Evolutionary conservation across 2,797 vertebrate genomes (phyloP), one percentile per base, ranked within the genome.

Genomic region (Sebastes ruberrimus): DNA sequence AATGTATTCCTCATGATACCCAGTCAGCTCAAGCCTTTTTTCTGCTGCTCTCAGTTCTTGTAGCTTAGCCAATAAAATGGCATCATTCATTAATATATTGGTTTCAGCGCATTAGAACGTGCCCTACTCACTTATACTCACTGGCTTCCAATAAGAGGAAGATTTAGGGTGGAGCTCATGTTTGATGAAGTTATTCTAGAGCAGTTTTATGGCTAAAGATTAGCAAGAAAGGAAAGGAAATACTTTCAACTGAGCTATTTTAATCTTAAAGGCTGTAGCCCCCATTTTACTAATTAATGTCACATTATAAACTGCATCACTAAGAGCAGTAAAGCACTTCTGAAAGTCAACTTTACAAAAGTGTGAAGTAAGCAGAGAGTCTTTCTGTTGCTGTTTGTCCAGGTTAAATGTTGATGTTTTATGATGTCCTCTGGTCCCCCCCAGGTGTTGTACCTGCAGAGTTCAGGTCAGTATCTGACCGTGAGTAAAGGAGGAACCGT

Each of bases 401-500:
- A 3, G 30, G 53, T 80, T 22, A 61, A 59, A 69, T 67, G 35
- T 5, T 80, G 35, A 28, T 53, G 60, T 57, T 66, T 60, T 76
- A 53, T 80, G 8, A n/a, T 49, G 68, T 80, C 69, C 78, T 80
- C 56, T 71, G 83, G 16, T 72, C 63, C 77, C 32, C 46, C 16
- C 42, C 75, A 95, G 88, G 82, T 97, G 80, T 83, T 95, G 81
- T 93, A 95, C 91, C 91, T 97, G 89, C 95, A 94, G 87, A 93
- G 81, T 64, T 95, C 91, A 25, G 88, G 86, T 70, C 93, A 91
- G 77, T 97, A 97, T 85, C 81, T 97, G 82, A 97, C 95, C 2
- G 87, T 97, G 78, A 97, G 97, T 81, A 95, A 95, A 83, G 95
- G 96, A 76, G 97, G 96, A 65, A 92, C 90, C 35, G 84, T 97